These are phyloP conservation scores for Drosophila nasuta DNA, from an alignment of 1,140 invertebrate genomes.

Conservation along the genomic window DNA sequence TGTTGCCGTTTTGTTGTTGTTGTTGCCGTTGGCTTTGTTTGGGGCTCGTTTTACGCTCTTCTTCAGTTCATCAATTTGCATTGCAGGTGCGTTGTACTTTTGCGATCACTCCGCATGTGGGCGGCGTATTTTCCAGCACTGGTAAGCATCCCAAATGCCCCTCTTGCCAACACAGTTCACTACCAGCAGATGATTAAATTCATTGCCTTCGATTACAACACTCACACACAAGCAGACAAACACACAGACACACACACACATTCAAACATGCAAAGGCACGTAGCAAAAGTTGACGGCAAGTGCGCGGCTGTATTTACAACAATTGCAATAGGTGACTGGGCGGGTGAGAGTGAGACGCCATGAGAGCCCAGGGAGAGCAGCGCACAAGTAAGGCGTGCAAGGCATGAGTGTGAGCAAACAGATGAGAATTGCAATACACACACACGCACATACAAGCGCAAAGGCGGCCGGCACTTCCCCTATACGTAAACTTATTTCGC, in stretches of 20 bases:
- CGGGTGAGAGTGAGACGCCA: background rate
- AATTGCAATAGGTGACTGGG: conserved; percentile 25
- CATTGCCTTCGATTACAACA: conserved; percentile 54
- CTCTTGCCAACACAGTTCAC: background rate
- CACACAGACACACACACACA: conserved; percentile 17
- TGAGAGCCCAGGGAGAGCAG: conserved; percentile 6
- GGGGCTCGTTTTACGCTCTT: conserved; percentile 19
- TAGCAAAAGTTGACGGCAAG: conserved; percentile 36
- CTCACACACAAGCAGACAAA: conserved; percentile 40
- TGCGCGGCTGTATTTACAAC: conserved; percentile 58
- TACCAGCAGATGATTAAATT: conserved; percentile 51
- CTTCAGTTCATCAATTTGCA: conserved; percentile 33
- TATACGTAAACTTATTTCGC: conserved; percentile 18
- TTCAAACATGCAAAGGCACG: conserved; percentile 16
- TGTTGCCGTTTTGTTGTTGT: conserved; percentile 21
- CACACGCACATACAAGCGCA: conserved; percentile 68
- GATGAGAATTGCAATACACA: conserved; percentile 77
- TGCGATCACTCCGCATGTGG: conserved; percentile 37
- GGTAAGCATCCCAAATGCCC: conserved; percentile 57
- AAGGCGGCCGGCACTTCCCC: conserved; percentile 68
- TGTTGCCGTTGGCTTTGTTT: conserved; percentile 43
- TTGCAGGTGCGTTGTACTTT: conserved; percentile 62
- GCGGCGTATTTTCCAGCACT: conserved; percentile 56
- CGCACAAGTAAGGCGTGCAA: conserved; percentile 7
- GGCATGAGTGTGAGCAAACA: conserved; percentile 46